A percentile compares a stretch with the other conserved stretches of the same genome.
These are phyloP conservation scores for Seriola aureovittata DNA, from an alignment of 2,113 vertebrate species.

Conservation along the genomic window DNA sequence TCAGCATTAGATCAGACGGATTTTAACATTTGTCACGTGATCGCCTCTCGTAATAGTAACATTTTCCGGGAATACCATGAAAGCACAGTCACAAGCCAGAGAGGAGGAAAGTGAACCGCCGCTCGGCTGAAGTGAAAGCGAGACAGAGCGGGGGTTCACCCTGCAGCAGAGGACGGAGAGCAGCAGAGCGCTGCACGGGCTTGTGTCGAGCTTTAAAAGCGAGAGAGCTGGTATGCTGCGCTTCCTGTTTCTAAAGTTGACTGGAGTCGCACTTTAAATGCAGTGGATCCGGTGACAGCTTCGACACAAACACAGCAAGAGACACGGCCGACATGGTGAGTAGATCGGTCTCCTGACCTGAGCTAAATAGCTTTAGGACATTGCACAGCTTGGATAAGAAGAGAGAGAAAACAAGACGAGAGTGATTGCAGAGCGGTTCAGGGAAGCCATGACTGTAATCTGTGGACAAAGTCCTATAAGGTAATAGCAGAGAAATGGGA, in stretches of 20 bases:
- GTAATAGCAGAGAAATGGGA: background rate
- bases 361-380: background rate
- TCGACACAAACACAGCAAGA: conserved; percentile 17
- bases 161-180: background rate
- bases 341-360: background rate
- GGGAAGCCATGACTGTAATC: no score
- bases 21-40: background rate
- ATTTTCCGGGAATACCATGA: conserved; percentile 36
- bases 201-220: accelerated
- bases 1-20: background rate
- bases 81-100: background rate
- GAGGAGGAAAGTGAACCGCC: no score
- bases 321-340: conserved; percentile 75
- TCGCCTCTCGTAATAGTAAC: accelerated
- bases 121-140: conserved; percentile 43
- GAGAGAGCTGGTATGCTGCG: background rate
- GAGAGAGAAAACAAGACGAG: no score
- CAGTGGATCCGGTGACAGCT: conserved; percentile 51
- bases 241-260: conserved; percentile 41
- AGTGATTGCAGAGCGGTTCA: background rate
- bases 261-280: conserved; percentile 44
- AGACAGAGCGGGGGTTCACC: accelerated
- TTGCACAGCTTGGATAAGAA: background rate
- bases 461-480: conserved; percentile 22
- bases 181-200: background rate